Evolutionary conservation across 2,888 invertebrate species (phyloP).

Genomic region (Eucriotettix oculatus): DNA sequence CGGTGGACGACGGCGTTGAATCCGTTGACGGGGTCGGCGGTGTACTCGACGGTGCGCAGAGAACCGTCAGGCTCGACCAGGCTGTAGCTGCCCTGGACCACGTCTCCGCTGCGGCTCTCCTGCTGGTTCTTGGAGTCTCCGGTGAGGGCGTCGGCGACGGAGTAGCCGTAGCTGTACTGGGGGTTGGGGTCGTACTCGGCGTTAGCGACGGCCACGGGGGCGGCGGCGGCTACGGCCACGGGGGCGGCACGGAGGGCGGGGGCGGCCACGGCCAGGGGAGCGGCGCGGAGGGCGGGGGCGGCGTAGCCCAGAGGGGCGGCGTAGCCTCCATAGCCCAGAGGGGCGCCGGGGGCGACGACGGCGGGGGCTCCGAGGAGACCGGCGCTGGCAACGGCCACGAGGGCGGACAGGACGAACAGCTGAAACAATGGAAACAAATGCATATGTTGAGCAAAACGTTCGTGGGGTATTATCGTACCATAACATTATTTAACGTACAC

Average conservation of each 20-base stretch:
- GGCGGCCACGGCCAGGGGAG: neutral
- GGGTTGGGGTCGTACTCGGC: neutral
- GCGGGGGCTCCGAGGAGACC: slow-evolving; percentile 10
- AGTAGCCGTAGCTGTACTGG: neutral
- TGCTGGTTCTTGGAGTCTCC: neutral
- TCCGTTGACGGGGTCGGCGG: neutral
- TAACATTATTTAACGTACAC: too few relatives aligned
- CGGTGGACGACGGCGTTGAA: neutral
- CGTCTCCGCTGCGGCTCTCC: neutral
- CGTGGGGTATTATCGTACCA: too few relatives aligned
- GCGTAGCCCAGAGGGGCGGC: neutral
- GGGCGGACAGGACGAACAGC: slow-evolving; percentile 10
- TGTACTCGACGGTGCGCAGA: neutral
- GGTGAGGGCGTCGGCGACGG: neutral
- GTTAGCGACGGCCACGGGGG: neutral
- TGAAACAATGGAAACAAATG: neutral
- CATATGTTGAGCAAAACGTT: too few relatives aligned
- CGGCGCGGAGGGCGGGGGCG: neutral
- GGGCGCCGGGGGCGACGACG: slow-evolving; percentile 8
- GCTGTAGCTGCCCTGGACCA: neutral
- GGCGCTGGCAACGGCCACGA: slow-evolving; percentile 12
- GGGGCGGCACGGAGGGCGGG: neutral
- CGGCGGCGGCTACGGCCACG: neutral
- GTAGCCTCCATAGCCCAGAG: neutral
- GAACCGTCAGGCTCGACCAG: neutral